Evolutionary conservation across 1,140 invertebrate genomes (phyloP).

Genomic region (Ruditapes philippinarum): DNA sequence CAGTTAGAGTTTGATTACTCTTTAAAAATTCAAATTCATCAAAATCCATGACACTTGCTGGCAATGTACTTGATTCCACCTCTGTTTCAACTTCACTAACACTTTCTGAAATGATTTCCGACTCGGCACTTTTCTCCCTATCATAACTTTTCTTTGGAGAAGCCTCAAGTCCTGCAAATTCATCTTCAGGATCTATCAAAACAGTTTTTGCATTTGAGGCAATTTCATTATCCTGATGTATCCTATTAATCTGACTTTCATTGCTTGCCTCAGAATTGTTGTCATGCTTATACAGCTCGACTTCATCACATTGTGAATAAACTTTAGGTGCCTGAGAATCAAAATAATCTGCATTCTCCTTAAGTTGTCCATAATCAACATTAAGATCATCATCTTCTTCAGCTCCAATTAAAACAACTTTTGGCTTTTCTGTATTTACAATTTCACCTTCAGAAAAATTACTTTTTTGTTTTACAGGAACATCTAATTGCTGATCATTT

Average conservation of each 20-base stretch:
- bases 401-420: slow-evolving; percentile 21
- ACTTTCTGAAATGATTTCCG: not conserved
- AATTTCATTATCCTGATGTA: not conserved
- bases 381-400: slow-evolving; percentile 45
- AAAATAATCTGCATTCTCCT: not conserved
- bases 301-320: not conserved
- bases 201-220: not conserved
- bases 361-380: not conserved
- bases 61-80: not conserved
- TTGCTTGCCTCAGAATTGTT: too few relatives aligned
- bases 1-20: not conserved
- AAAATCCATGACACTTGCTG: slow-evolving; percentile 25
- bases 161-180: slow-evolving; percentile 27
- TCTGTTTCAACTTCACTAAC: not conserved
- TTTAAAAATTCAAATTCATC: slow-evolving; percentile 39
- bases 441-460: not conserved
- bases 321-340: not conserved
- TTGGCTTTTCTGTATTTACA: not conserved
- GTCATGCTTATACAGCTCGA: too few relatives aligned
- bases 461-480: not conserved
- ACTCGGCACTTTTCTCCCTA: not conserved
- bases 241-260: not conserved
- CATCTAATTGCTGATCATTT: not conserved
- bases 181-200: slow-evolving; percentile 19
- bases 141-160: not conserved